Percentiles rank a stretch among this genome's conserved stretches.
Evolutionary conservation across 1,140 invertebrate species (phyloP).

Genomic region (Drosophila aff.): DNA sequence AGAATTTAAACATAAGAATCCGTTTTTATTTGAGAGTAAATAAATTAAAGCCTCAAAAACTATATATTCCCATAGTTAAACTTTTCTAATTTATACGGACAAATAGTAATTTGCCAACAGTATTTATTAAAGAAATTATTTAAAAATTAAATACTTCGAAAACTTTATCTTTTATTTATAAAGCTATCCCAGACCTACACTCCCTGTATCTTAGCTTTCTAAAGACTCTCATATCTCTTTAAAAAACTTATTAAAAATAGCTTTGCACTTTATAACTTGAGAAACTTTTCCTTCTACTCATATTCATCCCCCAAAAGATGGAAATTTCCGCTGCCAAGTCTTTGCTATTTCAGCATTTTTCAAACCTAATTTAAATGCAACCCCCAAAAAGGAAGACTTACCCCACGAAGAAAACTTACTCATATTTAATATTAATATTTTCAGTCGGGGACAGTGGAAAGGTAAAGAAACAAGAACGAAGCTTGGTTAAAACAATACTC

Average conservation of each 20-base stretch:
- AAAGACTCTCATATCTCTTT: constrained; percentile 3
- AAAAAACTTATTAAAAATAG: constrained; percentile 36
- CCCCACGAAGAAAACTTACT: constrained; percentile 2
- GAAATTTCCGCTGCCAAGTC: constrained; percentile 9
- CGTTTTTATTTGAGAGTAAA: too few species aligned
- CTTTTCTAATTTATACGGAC: too few species aligned
- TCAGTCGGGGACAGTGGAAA: constrained; percentile 6
- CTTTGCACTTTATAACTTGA: constrained; percentile 10
- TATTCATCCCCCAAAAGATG: constrained; percentile 32
- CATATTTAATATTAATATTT: constrained; percentile 42
- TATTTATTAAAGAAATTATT: background rate
- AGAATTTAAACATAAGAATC: too few species aligned
- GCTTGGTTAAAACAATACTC: constrained; percentile 33
- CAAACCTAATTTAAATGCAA: constrained; percentile 37
- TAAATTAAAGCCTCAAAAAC: background rate
- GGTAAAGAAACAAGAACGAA: background rate
- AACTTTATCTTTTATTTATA: background rate
- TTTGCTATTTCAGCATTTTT: constrained; percentile 27
- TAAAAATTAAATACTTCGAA: background rate
- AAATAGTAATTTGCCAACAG: background rate
- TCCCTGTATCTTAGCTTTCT: background rate
- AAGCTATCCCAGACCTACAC: background rate
- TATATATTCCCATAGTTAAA: background rate
- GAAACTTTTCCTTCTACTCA: constrained; percentile 6
- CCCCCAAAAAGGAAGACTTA: constrained; percentile 16